Evolutionary conservation across 2,888 invertebrate species (phyloP).

Genomic region (Himalopsyche tibetana): DNA sequence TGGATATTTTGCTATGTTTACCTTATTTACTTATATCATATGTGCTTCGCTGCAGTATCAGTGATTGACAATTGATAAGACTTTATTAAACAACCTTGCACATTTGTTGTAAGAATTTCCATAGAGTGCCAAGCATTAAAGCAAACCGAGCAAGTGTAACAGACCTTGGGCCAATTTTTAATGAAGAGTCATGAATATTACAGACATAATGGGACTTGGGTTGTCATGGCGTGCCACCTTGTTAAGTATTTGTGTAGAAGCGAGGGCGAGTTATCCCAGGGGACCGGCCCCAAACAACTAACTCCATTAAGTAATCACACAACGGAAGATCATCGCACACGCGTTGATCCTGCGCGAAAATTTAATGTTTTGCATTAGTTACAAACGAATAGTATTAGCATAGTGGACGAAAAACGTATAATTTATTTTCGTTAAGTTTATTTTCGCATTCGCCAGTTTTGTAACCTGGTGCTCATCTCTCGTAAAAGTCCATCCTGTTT

Average conservation of each 20-base stretch:
- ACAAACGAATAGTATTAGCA: neutral
- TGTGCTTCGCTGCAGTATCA: too few relatives aligned
- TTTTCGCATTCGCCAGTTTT: too few relatives aligned
- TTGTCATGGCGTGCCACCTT: constrained; percentile 13
- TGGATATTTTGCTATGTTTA: too few relatives aligned
- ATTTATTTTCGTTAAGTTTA: too few relatives aligned
- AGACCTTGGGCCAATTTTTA: constrained; percentile 23
- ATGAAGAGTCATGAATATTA: constrained; percentile 38
- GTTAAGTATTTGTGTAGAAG: constrained; percentile 37
- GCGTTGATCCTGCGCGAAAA: neutral
- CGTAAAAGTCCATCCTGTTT: too few relatives aligned
- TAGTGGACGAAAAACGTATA: too few relatives aligned
- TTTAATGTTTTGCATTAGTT: neutral
- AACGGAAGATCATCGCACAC: neutral
- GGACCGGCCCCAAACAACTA: neutral
- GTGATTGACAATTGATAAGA: too few relatives aligned
- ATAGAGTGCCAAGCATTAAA: neutral
- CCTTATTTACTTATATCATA: too few relatives aligned
- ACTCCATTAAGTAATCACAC: constrained; percentile 32
- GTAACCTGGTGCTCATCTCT: too few relatives aligned
- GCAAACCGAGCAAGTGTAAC: neutral
- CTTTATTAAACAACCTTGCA: too few relatives aligned
- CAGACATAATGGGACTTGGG: constrained; percentile 34
- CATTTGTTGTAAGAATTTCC: too few relatives aligned
- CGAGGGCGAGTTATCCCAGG: constrained; percentile 7